Evolutionary conservation across 1,140 invertebrate species (phyloP), one percentile per base, ranked within the genome.

Genomic region (Coptotermes formosanus): DNA sequence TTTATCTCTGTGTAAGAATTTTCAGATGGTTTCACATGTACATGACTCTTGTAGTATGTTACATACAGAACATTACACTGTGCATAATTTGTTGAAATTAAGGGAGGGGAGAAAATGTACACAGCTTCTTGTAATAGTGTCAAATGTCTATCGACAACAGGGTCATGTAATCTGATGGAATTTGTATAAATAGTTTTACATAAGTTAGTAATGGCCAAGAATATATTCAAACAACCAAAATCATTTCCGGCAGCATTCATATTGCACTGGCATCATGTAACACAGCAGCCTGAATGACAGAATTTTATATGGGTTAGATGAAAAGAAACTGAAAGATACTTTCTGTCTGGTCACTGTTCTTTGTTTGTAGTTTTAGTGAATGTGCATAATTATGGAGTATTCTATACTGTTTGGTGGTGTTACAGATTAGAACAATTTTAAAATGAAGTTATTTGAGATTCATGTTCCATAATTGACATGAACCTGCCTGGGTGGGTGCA

Each of bases 151-250:
- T 30, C 30, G 64, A 75, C 64, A n/a, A 25, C 64, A 75, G n/a
- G 64, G n/a, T 75, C 64, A 30, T 75, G 25, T 75, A 75, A 75
- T 8, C 16, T 75, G 64, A 75, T 75, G 25, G n/a, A 75, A 25
- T 30, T 64, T 75, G 64, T 75, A 75, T 75, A 75, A 75, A 75
- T 75, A 75, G 64, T 75, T 75, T 75, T 75, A 75, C 30, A 7
- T 75, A 75, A 75, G 25, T 75, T 75, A n/a, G n/a, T 30, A 75
- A 75, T 75, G 30, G 64, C n/a, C n/a, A 25, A 75, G 64, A 75
- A 75, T 75, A 11, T 75, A 75, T 75, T 75, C n/a, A 75, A 75
- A 16, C 8, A 75, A 30, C 25, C 64, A 30, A 75, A 75, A 30
- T 75, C 64, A 75, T n/a, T 75, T n/a, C n/a, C 64, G n/a, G 64